A percentile compares a stretch with the other conserved stretches of the same genome.
phyloP scores from a whole-genome alignment of 2,797 vertebrate species.

The Myotis pilosus region DNA sequence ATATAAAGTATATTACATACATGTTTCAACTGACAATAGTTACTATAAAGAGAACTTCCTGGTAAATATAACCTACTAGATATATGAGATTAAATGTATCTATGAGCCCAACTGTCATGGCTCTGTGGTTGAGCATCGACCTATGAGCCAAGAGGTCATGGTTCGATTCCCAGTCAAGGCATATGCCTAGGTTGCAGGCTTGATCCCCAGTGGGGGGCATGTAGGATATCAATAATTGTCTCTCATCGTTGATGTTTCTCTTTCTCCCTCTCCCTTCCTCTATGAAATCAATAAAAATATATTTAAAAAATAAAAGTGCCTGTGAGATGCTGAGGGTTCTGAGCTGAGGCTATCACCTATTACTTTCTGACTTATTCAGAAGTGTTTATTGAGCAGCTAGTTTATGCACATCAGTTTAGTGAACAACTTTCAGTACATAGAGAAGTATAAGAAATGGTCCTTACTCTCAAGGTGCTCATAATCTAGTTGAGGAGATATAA shows the following conservation, averaged over 20 bases:
- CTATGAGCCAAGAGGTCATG: no score
- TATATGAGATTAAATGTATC: not conserved
- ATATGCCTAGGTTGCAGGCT: no score
- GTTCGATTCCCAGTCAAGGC: no score
- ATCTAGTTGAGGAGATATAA: not conserved
- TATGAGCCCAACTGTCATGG: no score
- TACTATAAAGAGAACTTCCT: not conserved
- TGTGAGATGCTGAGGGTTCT: not conserved
- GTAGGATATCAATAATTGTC: no score
- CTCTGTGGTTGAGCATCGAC: no score
- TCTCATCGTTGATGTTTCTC: no score
- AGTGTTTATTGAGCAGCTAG: not conserved
- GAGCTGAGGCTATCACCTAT: not conserved
- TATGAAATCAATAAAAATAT: no score
- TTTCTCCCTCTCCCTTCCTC: no score
- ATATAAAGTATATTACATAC: not conserved
- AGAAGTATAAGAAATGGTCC: not conserved
- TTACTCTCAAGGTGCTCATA: not conserved
- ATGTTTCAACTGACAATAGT: not conserved
- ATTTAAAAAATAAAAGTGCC: not conserved
- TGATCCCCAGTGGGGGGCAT: no score
- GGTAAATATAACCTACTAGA: not conserved
- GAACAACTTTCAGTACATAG: not conserved
- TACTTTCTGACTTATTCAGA: not conserved
- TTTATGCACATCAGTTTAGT: not conserved